Evolutionary conservation across 2,888 invertebrate species (phyloP).

Genomic region (Tenthredo scrophulariae): DNA sequence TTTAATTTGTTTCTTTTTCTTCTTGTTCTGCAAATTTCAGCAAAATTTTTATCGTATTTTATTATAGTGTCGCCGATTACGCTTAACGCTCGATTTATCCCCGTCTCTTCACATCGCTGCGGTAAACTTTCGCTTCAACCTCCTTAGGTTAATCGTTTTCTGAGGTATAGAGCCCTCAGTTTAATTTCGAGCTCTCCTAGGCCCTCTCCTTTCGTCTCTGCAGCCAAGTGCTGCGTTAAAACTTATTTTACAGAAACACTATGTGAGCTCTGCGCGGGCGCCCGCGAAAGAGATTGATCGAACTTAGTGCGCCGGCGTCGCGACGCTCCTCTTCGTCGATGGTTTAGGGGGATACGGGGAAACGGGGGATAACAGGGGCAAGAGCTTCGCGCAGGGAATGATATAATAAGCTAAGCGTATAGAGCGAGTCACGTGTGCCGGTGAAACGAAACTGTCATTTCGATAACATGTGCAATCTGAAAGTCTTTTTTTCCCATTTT

Average conservation of each 20-base stretch:
- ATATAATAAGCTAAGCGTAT: conserved; percentile 36
- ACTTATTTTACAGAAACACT: conserved; percentile 57
- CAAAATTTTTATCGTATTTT: not conserved
- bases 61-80: not conserved
- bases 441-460: not conserved
- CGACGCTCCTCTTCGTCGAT: conserved; percentile 58
- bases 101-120: conserved; percentile 45
- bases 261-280: conserved; percentile 55
- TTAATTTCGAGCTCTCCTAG: not conserved
- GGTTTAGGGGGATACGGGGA: conserved; percentile 22
- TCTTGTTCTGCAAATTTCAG: not conserved
- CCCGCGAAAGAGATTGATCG: conserved; percentile 72
- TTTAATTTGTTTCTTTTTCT: not conserved
- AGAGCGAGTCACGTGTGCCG: conserved; percentile 34
- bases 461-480: not conserved
- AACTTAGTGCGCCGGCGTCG: conserved; percentile 75
- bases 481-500: not conserved
- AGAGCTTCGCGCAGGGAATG: conserved; percentile 26
- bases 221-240: conserved; percentile 50
- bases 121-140: conserved; percentile 2
- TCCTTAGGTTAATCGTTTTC: conserved; percentile 6
- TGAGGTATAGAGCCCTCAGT: conserved; percentile 14
- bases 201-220: not conserved
- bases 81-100: conserved; percentile 2
- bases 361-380: conserved; percentile 6